Evolutionary conservation across 2,888 invertebrate species (phyloP), one percentile per base, ranked within the genome.

Genomic region (Amphipoea lucens): DNA sequence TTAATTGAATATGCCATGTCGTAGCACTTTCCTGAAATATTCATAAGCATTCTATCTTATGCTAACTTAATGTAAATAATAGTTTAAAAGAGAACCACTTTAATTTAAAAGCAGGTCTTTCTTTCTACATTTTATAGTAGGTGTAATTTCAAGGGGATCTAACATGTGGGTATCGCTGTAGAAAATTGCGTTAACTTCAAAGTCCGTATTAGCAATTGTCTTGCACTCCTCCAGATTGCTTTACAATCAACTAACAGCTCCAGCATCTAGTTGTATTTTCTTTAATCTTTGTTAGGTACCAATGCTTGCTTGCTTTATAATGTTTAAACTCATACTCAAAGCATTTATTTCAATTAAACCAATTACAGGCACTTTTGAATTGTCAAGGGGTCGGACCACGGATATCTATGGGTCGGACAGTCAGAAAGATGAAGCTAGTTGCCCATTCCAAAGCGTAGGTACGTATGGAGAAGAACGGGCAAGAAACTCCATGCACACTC

Each of bases 211-310:
- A 85, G 51, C 83, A 73, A 85, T 75, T 66, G 83, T 85, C 66
- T 80, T 80, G 85, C 85, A 85, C 85, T 85, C 63, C 77, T 29
- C 51, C 40, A 12, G 85, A 85, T 85, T 85, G 54, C 60, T 76
- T 66, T 66, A 85, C 85, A 82, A 85, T 85, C 80, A 75, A 67
- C 57, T 83, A 73, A 80, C 62, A 76, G 71, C 54, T 76, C 36
- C 12, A 29, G 65, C 17, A 57, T 73, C 54, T 63, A 60, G 71
- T 72, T 66, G 45, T 62, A 48, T 54, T 45, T 51, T 54, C 48
- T 80, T 72, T 60, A 57, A 66, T 73, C 29, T 66, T 7, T 65
- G 60, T 73, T 77, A 17, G 2, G 5, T 29, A 45, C 23, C 4
- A n/a, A 62, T 54, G 14, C 29, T 72, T 0, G 7, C 40, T 79